Conservation (phyloP, 1,140 invertebrate species). For the Akabosia matsudoensis region DNA sequence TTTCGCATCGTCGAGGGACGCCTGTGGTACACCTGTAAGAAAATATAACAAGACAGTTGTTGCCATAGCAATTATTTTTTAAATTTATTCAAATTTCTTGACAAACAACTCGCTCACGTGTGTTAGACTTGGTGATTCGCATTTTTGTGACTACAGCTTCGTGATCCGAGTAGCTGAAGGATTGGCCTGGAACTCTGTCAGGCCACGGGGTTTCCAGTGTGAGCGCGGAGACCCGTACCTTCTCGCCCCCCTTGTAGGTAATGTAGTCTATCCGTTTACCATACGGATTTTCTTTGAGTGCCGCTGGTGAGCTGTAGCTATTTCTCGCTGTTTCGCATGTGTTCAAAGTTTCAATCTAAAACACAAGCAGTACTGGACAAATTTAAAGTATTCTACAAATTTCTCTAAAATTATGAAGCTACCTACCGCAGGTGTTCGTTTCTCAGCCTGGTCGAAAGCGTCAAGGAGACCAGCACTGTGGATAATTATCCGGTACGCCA, state of each 20-base stretch:
- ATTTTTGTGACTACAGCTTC: conserved; percentile 75
- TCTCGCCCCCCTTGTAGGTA: conserved; percentile 63
- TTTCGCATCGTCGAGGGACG: background rate
- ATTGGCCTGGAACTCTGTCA: conserved; percentile 64
- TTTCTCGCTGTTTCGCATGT: conserved; percentile 81
- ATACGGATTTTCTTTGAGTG: conserved; percentile 59
- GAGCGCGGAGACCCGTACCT: conserved; percentile 58
- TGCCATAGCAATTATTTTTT: conserved; percentile 1
- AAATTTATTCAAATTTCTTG: background rate
- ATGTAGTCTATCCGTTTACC: conserved; percentile 91
- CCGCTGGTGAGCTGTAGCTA: conserved; percentile 66
- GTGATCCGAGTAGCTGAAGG: conserved; percentile 84
- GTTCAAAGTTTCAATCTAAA: conserved; percentile 5
- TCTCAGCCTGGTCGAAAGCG: conserved; percentile 49
- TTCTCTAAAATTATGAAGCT: background rate
- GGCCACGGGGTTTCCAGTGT: conserved; percentile 69
- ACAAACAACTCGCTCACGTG: conserved; percentile 39
- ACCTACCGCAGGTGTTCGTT: background rate
- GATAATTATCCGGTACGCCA: conserved; percentile 67
- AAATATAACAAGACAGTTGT: conserved; percentile 1
- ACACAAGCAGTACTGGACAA: background rate
- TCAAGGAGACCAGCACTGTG: conserved; percentile 57
- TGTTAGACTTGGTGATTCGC: conserved; percentile 51
- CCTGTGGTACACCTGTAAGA: background rate
- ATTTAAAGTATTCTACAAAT: background rate